Conservation (phyloP, 2,113 vertebrate species). For the Festucalex cinctus region DNA sequence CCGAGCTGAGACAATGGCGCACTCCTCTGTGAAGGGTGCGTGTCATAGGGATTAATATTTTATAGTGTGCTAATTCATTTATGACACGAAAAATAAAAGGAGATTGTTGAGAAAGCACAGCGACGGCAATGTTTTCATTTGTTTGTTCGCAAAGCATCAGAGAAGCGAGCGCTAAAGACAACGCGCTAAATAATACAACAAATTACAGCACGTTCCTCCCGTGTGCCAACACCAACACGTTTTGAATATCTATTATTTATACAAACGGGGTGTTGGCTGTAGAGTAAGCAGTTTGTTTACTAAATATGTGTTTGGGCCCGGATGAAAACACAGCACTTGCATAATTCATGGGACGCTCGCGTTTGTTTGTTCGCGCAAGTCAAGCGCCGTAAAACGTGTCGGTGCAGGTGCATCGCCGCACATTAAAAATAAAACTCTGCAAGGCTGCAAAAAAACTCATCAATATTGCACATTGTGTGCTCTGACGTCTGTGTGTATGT, state of each 20-base stretch:
- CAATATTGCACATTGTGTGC: slow-evolving; percentile 72
- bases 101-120: slow-evolving; percentile 17
- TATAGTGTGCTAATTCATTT: not conserved
- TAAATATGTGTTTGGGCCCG: slow-evolving; percentile 66
- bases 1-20: slow-evolving; percentile 21
- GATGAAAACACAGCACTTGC: slow-evolving; percentile 53
- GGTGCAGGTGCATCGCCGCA: slow-evolving; percentile 58
- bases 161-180: slow-evolving; percentile 12
- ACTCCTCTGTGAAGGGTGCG: slow-evolving; percentile 37
- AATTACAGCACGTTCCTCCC: slow-evolving; percentile 54
- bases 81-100: not conserved
- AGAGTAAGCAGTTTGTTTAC: slow-evolving; percentile 79
- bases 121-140: slow-evolving; percentile 54
- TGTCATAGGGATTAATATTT: slow-evolving; percentile 10
- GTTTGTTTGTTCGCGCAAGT: slow-evolving; percentile 61
- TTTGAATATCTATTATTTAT: slow-evolving; percentile 78
- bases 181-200: slow-evolving; percentile 68
- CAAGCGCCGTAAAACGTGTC: slow-evolving; percentile 59
- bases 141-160: slow-evolving; percentile 50
- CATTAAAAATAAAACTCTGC: slow-evolving; percentile 75
- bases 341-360: slow-evolving; percentile 68
- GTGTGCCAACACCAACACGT: slow-evolving; percentile 47
- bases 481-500: slow-evolving; percentile 19
- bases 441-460: slow-evolving; percentile 62
- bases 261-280: slow-evolving; percentile 70